Evolutionary conservation across 2,888 invertebrate genomes (phyloP), one percentile per base, ranked within the genome.

Genomic region (Eristalis intricaria): DNA sequence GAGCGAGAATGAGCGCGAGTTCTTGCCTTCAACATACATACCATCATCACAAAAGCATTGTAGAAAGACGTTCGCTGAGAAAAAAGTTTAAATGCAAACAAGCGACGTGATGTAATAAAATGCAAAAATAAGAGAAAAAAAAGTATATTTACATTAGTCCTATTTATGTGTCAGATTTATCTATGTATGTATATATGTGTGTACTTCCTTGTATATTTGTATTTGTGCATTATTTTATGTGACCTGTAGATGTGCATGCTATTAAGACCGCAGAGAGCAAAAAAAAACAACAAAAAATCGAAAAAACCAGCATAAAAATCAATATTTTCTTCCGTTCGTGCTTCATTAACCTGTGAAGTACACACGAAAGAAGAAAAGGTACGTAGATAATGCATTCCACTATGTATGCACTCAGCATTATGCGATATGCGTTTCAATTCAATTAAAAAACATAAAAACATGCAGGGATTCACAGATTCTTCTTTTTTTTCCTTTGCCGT

Each of bases 91-190:
- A 79, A 69, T 50, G 19, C 50, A 76, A 74, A 66, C 38, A 76
- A 56, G 35, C 77, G 66, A 56, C 50, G 26, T 81, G 82, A 86
- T 79, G 86, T 86, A 86, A 86, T 76, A 71, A 66, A 65, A 71
- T 76, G 87, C 87, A 87, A 84, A 87, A 84, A 87, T 87, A 76
- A 80, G 84, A 80, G 87, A 87, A 84, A 87, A 79, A 76, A 80
- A 87, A 87, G 87, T 87, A 87, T 87, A 87, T 87, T 87, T 87
- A 76, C 58, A 75, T 68, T 81, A 85, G 73, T 60, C 82, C 73
- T 82, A 61, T 75, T 82, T 75, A 65, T 73, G 68, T 86, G 86
- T 86, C 81, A 60, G 66, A 75, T 81, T 63, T 71, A 35, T 26
- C 26, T 73, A 22, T 68, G 61, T 77, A 10, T 71, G 5, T 71